phyloP scores from a whole-genome alignment of 2,797 vertebrate species.

The Sebastes miniatus region DNA sequence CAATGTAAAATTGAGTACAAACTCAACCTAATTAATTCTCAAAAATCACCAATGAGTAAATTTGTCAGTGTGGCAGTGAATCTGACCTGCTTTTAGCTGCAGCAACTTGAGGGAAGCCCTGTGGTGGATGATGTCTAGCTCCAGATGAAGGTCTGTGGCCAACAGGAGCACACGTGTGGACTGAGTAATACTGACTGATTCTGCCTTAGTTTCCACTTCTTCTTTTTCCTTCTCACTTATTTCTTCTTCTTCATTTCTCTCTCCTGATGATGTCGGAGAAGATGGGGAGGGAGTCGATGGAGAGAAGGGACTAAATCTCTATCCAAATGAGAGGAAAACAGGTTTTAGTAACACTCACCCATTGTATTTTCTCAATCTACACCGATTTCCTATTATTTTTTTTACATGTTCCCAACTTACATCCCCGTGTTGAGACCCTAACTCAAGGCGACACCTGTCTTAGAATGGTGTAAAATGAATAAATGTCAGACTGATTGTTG shows the following conservation, averaged over 20 bases:
- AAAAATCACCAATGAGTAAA: neutral
- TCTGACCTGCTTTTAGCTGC: conserved; percentile 75
- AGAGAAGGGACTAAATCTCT: conserved; percentile 44
- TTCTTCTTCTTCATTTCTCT: conserved; percentile 7
- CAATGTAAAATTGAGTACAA: neutral
- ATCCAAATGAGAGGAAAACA: conserved; percentile 16
- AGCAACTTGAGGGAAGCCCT: conserved; percentile 86
- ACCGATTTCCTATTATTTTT: neutral
- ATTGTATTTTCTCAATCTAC: neutral
- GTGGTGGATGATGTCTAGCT: conserved; percentile 88
- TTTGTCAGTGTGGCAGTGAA: neutral
- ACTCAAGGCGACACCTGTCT: neutral
- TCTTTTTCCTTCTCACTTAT: conserved; percentile 15
- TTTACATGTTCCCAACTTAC: neutral
- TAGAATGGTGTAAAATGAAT: neutral
- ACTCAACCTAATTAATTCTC: neutral
- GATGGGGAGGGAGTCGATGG: neutral
- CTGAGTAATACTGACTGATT: conserved; percentile 27
- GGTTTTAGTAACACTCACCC: neutral
- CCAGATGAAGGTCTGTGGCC: conserved; percentile 87
- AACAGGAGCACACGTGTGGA: conserved; percentile 63
- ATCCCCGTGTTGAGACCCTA: neutral
- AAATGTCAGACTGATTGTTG: neutral
- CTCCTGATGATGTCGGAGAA: conserved; percentile 23
- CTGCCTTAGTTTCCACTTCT: conserved; percentile 5